phyloP scores from a whole-genome alignment of 2,888 invertebrate species.

The Alloplasta piceator region DNA sequence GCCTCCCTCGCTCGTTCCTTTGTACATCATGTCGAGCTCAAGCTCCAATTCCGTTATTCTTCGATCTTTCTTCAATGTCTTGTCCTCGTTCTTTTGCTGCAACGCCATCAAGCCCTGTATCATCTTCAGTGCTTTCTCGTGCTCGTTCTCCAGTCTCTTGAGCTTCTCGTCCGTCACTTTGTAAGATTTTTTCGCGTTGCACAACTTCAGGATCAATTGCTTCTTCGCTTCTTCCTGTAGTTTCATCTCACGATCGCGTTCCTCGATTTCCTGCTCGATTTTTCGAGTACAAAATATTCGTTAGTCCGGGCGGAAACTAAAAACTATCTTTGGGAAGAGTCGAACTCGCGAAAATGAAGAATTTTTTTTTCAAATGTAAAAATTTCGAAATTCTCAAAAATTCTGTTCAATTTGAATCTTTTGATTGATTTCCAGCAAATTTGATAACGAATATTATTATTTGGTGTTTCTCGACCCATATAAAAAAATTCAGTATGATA shows the following conservation, averaged over 20 bases:
- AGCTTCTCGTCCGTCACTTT: slow-evolving; percentile 77
- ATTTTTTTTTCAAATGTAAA: too few relatives aligned
- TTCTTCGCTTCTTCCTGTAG: slow-evolving; percentile 78
- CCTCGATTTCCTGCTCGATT: slow-evolving; percentile 76
- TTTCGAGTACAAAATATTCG: too few relatives aligned
- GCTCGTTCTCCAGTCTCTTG: slow-evolving; percentile 84
- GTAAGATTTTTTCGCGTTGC: slow-evolving; percentile 74
- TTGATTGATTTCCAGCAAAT: too few relatives aligned
- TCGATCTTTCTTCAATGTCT: slow-evolving; percentile 75
- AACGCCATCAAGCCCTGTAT: slow-evolving; percentile 86
- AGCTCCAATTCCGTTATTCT: slow-evolving; percentile 76
- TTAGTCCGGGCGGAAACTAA: too few relatives aligned
- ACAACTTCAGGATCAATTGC: slow-evolving; percentile 77
- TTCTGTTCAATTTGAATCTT: too few relatives aligned
- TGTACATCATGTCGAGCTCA: slow-evolving; percentile 68
- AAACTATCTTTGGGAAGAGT: too few relatives aligned
- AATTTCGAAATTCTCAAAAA: too few relatives aligned
- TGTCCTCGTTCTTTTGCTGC: slow-evolving; percentile 85
- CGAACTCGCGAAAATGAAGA: too few relatives aligned
- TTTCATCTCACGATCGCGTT: slow-evolving; percentile 75
- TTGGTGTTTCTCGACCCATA: too few relatives aligned
- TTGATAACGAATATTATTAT: too few relatives aligned
- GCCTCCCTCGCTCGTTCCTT: slow-evolving; percentile 60
- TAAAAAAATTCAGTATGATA: too few relatives aligned
- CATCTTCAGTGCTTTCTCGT: slow-evolving; percentile 85